phyloP scores from a whole-genome alignment of 2,113 vertebrate genomes.

The Dinomys branickii region DNA sequence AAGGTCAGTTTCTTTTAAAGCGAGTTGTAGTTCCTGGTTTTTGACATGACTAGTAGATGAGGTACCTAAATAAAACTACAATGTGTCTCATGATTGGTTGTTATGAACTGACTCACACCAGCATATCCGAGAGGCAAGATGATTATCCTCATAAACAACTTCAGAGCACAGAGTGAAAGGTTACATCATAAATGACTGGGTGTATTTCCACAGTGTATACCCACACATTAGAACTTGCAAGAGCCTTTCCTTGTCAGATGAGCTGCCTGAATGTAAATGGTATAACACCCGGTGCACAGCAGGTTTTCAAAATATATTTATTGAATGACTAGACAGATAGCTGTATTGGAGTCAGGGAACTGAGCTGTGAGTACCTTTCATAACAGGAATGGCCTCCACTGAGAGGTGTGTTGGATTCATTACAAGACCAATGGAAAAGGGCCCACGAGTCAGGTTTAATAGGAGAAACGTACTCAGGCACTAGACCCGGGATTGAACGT shows the following conservation, averaged over 20 bases:
- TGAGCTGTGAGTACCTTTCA: not conserved
- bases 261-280: not conserved
- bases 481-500: not conserved
- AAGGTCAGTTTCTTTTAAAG: not conserved
- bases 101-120: conserved; percentile 36
- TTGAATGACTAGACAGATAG: not conserved
- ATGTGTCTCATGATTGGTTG: conserved; percentile 50
- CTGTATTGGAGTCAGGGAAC: not conserved
- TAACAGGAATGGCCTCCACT: not conserved
- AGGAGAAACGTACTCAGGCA: not conserved
- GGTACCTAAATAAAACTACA: not conserved
- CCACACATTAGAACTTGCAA: conserved; percentile 29
- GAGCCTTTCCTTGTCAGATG: conserved; percentile 8
- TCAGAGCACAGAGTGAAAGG: conserved; percentile 57
- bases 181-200: conserved; percentile 33
- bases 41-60: not conserved
- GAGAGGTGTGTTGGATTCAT: not conserved
- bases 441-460: not conserved
- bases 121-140: conserved; percentile 33
- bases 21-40: conserved; percentile 51
- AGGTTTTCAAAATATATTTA: too few species aligned
- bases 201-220: not conserved
- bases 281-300: too few species aligned
- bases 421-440: not conserved
- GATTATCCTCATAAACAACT: conserved; percentile 27